phyloP scores from a whole-genome alignment of 2,888 invertebrate species.

The Orchesella flavescens region DNA sequence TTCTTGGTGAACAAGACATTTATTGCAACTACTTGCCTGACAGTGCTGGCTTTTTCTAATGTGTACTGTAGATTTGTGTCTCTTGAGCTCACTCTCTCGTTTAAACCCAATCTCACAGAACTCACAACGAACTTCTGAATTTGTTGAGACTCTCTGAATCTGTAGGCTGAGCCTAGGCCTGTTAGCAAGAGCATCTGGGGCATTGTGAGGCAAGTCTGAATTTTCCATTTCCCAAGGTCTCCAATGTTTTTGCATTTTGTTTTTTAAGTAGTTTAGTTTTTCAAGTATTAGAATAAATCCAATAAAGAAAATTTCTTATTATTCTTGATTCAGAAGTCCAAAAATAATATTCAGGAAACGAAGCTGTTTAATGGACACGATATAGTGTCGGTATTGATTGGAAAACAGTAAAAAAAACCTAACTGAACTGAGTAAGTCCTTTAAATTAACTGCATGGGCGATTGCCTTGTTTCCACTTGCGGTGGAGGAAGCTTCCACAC shows the following conservation, averaged over 20 bases:
- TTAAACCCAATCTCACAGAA: conserved; percentile 31
- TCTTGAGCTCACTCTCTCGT: conserved; percentile 44
- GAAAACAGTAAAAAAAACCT: no score
- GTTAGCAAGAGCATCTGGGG: neutral
- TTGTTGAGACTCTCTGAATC: neutral
- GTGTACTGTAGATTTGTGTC: conserved; percentile 49
- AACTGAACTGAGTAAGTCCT: no score
- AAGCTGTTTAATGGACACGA: no score
- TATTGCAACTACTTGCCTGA: conserved; percentile 30
- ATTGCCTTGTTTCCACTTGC: no score
- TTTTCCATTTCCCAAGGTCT: conserved; percentile 55
- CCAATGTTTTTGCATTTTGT: conserved; percentile 26
- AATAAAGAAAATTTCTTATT: no score
- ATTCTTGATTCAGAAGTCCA: no score
- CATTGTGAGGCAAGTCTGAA: neutral
- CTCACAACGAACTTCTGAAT: neutral
- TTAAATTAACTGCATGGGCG: no score
- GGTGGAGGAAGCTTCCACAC: no score
- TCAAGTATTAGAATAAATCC: neutral
- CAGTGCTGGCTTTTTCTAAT: conserved; percentile 42
- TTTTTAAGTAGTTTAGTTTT: neutral
- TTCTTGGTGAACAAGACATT: neutral
- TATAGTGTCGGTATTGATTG: no score
- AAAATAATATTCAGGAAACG: no score
- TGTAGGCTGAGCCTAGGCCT: neutral